These are phyloP conservation scores for Rhopilema esculentum DNA, from an alignment of 30 jellyfish, hydroid and myxozoan genomes.

Conservation along the genomic window DNA sequence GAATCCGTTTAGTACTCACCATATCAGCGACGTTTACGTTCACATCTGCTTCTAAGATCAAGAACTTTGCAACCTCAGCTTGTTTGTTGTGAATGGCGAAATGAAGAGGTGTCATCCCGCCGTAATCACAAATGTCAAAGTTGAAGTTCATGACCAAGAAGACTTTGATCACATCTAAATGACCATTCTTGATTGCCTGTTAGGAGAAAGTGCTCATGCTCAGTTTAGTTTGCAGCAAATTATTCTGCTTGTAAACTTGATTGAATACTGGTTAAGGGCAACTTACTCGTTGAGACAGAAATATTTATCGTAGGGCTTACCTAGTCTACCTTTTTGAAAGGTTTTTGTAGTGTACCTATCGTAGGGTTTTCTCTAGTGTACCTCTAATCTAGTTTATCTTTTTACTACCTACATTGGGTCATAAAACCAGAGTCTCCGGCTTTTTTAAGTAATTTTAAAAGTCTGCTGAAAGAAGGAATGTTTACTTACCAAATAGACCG, in stretches of 20 bases:
- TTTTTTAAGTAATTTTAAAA: neutral
- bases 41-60: neutral
- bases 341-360: neutral
- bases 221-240: neutral
- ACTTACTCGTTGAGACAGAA: neutral
- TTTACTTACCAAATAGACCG: constrained; percentile 13
- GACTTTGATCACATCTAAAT: constrained; percentile 5
- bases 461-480: neutral
- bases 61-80: constrained; percentile 5
- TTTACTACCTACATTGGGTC: neutral
- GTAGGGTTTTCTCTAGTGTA: neutral
- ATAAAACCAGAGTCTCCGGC: neutral
- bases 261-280: neutral
- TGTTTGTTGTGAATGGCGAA: constrained; percentile 12
- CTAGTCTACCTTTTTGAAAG: neutral
- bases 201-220: neutral
- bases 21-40: constrained; percentile 4
- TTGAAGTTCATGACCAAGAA: neutral
- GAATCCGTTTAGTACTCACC: neutral
- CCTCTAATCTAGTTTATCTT: no score
- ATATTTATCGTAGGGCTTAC: neutral
- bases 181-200: constrained; percentile 29
- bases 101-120: constrained; percentile 14
- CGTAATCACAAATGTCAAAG: neutral
- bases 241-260: neutral